phyloP scores from a whole-genome alignment of 1,140 invertebrate species.

The Sinella curviseta region DNA sequence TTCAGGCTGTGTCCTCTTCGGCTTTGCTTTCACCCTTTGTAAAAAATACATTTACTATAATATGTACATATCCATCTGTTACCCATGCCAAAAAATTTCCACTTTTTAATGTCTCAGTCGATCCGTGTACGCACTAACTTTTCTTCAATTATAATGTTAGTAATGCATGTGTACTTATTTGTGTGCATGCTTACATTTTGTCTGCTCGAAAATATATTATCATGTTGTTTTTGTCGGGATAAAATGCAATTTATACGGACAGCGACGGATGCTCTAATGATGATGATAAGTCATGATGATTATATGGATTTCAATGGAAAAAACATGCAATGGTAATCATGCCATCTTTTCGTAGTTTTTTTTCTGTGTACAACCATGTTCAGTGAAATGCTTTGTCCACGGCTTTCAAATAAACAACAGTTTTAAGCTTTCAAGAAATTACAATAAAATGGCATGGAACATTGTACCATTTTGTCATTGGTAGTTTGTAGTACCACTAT shows the following conservation, averaged over 20 bases:
- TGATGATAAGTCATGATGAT: background rate
- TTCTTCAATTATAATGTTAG: slow-evolving; percentile 3
- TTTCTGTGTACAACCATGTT: background rate
- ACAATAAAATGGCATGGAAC: no score
- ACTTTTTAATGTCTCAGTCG: slow-evolving; percentile 14
- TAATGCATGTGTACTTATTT: background rate
- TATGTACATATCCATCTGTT: background rate
- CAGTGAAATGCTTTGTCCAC: background rate
- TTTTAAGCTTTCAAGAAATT: no score
- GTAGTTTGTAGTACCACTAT: no score
- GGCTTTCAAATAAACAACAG: no score
- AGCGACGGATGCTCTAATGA: background rate
- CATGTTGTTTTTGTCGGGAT: background rate
- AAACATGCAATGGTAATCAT: background rate
- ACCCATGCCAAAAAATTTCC: slow-evolving; percentile 10
- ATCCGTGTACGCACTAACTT: slow-evolving; percentile 9
- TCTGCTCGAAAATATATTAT: background rate
- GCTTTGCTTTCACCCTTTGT: background rate
- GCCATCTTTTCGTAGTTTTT: background rate
- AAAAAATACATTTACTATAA: background rate
- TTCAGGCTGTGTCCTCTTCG: background rate
- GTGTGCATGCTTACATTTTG: background rate
- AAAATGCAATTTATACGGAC: background rate
- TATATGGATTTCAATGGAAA: background rate
- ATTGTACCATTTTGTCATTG: no score